Conservation (phyloP, 2,797 vertebrate species). For the Nannoperca obscura region DNA sequence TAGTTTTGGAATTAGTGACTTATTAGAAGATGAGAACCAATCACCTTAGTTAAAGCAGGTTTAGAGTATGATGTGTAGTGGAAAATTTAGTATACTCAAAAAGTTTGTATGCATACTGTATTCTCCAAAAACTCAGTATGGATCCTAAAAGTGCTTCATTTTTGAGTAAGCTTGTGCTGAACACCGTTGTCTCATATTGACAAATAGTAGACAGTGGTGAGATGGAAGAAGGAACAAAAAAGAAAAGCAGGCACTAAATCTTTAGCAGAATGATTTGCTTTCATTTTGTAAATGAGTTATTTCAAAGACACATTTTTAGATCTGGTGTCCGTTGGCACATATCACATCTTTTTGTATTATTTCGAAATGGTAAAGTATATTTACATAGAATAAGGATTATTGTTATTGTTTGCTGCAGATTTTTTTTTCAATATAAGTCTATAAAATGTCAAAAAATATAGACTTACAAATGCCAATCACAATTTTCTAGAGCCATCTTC, state of each 20-base stretch:
- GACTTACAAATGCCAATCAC: neutral
- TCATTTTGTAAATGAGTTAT: neutral
- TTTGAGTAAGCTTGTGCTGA: neutral
- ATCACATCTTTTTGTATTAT: neutral
- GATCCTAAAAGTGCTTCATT: neutral
- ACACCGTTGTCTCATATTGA: neutral
- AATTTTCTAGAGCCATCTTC: neutral
- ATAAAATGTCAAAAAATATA: neutral
- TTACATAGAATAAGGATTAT: neutral
- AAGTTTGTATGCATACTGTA: neutral
- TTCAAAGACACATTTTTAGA: neutral
- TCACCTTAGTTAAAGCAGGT: neutral
- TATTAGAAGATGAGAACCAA: neutral
- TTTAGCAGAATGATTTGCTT: neutral
- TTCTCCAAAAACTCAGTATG: neutral
- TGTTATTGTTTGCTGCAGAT: neutral
- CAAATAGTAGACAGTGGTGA: neutral
- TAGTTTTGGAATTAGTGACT: neutral
- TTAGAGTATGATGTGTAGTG: neutral
- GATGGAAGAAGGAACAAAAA: neutral
- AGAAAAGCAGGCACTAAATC: neutral
- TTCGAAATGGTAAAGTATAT: neutral
- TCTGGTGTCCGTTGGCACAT: neutral
- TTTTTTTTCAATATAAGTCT: neutral
- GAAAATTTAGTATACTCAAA: neutral